phyloP scores from a whole-genome alignment of 1,140 invertebrate species.

The Tachypleus tridentatus region DNA sequence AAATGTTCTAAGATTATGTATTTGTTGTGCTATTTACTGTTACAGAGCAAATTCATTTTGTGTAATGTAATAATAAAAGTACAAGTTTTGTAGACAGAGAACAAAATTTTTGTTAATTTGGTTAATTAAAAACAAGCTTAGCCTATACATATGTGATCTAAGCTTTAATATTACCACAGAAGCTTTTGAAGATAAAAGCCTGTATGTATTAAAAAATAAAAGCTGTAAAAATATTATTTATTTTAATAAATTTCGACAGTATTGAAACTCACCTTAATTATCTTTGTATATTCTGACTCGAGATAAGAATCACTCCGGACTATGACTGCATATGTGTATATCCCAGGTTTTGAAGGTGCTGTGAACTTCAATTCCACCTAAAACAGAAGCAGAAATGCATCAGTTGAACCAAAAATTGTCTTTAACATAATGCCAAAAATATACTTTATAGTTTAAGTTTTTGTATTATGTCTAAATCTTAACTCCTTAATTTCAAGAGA shows the following conservation, averaged over 20 bases:
- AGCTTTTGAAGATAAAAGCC: neutral
- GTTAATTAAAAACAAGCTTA: too few relatives aligned
- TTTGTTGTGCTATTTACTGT: too few relatives aligned
- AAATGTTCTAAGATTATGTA: too few relatives aligned
- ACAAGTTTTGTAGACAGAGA: too few relatives aligned
- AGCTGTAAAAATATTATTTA: neutral
- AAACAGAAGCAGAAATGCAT: conserved; percentile 12
- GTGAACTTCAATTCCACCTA: conserved; percentile 91
- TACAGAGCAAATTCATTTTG: too few relatives aligned
- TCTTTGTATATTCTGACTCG: conserved; percentile 77
- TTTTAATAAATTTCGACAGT: neutral
- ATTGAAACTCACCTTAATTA: conserved; percentile 57
- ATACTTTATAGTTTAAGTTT: too few relatives aligned
- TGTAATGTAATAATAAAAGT: too few relatives aligned
- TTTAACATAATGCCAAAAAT: too few relatives aligned
- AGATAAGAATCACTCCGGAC: conserved; percentile 91
- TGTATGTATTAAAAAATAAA: neutral
- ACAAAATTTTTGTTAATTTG: too few relatives aligned
- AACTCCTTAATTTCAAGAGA: conserved; percentile 1
- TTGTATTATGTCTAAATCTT: neutral
- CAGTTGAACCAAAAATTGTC: too few relatives aligned
- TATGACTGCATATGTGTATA: conserved; percentile 88
- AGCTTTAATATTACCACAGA: neutral
- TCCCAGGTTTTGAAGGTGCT: conserved; percentile 79
- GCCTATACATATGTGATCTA: too few relatives aligned